These are phyloP conservation scores for Drosophila neutralis DNA, from an alignment of 2,888 invertebrate genomes.

Conservation along the genomic window DNA sequence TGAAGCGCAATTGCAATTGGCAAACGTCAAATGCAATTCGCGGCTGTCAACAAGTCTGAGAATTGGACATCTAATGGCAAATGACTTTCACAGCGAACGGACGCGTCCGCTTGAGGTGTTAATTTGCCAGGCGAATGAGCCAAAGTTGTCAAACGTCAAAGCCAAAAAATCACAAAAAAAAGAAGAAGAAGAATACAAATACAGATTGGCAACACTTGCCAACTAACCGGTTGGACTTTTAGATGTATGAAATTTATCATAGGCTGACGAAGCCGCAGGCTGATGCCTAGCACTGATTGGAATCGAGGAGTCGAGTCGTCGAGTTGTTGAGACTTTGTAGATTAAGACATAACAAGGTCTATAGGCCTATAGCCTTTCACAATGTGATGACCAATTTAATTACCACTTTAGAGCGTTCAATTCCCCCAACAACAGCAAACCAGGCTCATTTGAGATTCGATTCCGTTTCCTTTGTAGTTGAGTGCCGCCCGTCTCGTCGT, in stretches of 20 bases:
- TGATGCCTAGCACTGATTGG: conserved; percentile 19
- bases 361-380: conserved; percentile 52
- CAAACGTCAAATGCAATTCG: conserved; percentile 50
- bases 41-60: conserved; percentile 60
- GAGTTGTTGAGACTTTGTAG: conserved; percentile 26
- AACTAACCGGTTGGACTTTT: conserved; percentile 24
- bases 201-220: conserved; percentile 34
- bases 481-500: conserved; percentile 3
- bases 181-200: conserved; percentile 13
- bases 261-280: conserved; percentile 1
- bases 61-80: conserved; percentile 70
- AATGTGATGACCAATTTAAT: conserved; percentile 71
- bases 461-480: conserved; percentile 50
- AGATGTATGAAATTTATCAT: conserved; percentile 6
- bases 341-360: conserved; percentile 68
- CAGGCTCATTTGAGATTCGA: conserved; percentile 30
- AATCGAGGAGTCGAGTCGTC: conserved; percentile 3
- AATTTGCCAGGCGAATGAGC: conserved; percentile 62
- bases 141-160: conserved; percentile 58
- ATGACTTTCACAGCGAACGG: conserved; percentile 53
- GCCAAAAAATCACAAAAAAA: conserved; percentile 30
- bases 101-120: conserved; percentile 64
- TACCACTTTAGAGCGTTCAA: conserved; percentile 75
- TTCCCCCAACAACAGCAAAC: conserved; percentile 51
- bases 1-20: conserved; percentile 45